Evolutionary conservation across 2,797 vertebrate species (phyloP), one percentile per base, ranked within the genome.

Genomic region (Rhadinocentrus ornatus): DNA sequence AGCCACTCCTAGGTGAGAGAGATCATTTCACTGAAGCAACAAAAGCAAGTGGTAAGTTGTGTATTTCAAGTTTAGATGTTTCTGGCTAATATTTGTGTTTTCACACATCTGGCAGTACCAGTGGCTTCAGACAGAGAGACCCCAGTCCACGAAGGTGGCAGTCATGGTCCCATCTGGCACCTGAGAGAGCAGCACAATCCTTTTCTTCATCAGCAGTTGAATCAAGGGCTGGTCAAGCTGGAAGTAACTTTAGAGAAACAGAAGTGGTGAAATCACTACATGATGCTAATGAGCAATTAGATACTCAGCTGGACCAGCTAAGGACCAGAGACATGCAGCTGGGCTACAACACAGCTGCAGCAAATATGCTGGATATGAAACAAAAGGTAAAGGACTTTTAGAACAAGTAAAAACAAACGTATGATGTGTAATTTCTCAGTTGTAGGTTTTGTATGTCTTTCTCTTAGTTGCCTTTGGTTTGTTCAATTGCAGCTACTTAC

Each of bases 311-410:
- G 13, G 88, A 92, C 65, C 60, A 77, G n/a, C 78, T 90, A 27
- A 87, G 56, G 67, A 78, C 69, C 75, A 71, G 71, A 58, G 93
- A 94, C 15, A 41, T 71, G 6, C 77, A 91, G 50, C 69, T 89
- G 53, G 88, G 89, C 50, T 84, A 91, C 24, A 82, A 69, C 65
- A 63, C 81, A 61, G 75, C 73, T 60, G 44, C 66, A 41, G 77
- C 87, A 56, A 87, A 94, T 57, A 61, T 90, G 29, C 66, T 93
- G 63, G 89, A 92, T 50, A 81, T 89, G 27, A 94, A 91, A 69
- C 89, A 92, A 39, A 94, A 92, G 90, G 94, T 95, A 75, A 54
- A 6, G 20, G 1, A 55, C 2, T 35, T 22, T 54, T 18, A 41
- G 16, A 44, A 26, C 1, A 32, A 8, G 5, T 1, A 2, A 66